Base-by-base conservation (phyloP, 2,888 invertebrate genomes). In the Polydrusus cervinus region DNA sequence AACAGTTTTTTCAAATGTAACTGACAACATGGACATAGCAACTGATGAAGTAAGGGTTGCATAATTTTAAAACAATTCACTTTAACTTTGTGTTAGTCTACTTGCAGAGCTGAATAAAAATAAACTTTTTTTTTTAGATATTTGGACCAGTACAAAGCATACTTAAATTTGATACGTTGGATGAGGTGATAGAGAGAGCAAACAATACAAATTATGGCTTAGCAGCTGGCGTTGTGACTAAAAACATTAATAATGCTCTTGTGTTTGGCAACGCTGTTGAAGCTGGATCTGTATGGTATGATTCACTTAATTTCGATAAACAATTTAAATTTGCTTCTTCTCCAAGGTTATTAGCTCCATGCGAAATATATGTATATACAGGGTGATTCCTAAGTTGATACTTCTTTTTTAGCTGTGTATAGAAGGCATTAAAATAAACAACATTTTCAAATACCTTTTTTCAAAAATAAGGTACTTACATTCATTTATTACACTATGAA, bases 71-170 rank as follows among this genome's bases (percentile, higher is more conserved):
- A 25, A 25, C 1, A 25, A 25, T 3, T 25, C n/a, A n/a, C 3
- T 25, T 25, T 25, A 1, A 1, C 25, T 25, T 1, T 25, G 25
- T 25, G 25, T 25, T 25, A 25, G n/a, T n/a, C n/a, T n/a, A n/a
- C n/a, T n/a, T n/a, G n/a, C n/a, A n/a, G n/a, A n/a, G n/a, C n/a
- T n/a, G n/a, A n/a, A n/a, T n/a, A n/a, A n/a, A n/a, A n/a, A n/a
- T n/a, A n/a, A n/a, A n/a, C n/a, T n/a, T n/a, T n/a, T 70, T 40
- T 43, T 80, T 82, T 18, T 80, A 95, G 94, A 97, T 97, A 80
- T 97, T 97, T 85, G 97, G 97, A 0, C 97, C 97, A 0, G 97
- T 97, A 0, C 95, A 96, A 87, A 92, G 92, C 69, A 95, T 97
- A 81, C 88, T 96, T 47, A 95, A 95, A 86, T 97, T 96, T 82